phyloP scores from a whole-genome alignment of 2,888 invertebrate genomes.

The Mythimna pallens region DNA sequence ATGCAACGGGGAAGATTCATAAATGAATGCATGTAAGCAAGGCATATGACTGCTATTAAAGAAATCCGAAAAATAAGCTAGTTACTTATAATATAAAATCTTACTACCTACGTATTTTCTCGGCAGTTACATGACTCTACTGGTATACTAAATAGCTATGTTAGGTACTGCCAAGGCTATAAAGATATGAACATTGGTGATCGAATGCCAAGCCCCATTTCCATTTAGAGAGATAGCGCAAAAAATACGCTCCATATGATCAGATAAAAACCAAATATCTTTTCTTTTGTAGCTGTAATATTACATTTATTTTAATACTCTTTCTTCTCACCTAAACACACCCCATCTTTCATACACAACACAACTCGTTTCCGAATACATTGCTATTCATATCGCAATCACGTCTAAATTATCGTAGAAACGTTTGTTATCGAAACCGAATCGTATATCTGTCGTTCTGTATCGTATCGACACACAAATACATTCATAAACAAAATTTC shows the following conservation, averaged over 20 bases:
- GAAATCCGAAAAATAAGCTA: slow-evolving; percentile 12
- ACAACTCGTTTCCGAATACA: slow-evolving; percentile 19
- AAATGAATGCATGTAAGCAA: slow-evolving; percentile 18
- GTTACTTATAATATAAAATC: slow-evolving; percentile 8
- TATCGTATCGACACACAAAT: slow-evolving; percentile 45
- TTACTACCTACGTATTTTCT: slow-evolving; percentile 2
- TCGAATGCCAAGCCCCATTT: slow-evolving; percentile 30
- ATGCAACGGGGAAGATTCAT: slow-evolving; percentile 26
- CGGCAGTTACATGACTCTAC: neutral
- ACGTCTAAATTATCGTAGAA: slow-evolving; percentile 46
- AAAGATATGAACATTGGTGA: slow-evolving; percentile 20
- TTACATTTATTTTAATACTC: neutral
- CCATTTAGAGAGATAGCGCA: slow-evolving; percentile 19
- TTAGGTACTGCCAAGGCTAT: slow-evolving; percentile 16
- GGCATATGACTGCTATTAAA: neutral
- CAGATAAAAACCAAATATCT: neutral
- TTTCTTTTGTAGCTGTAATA: neutral
- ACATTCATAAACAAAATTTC: slow-evolving; percentile 75
- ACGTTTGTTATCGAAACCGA: slow-evolving; percentile 51
- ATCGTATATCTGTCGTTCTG: slow-evolving; percentile 42
- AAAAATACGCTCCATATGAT: neutral
- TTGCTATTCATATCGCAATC: slow-evolving; percentile 49
- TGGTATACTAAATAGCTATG: neutral
- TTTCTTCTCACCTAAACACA: slow-evolving; percentile 2
- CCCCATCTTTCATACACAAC: slow-evolving; percentile 6